Evolutionary conservation across 2,888 invertebrate species (phyloP), one percentile per base, ranked within the genome.

Genomic region (Incurvaria masculella): DNA sequence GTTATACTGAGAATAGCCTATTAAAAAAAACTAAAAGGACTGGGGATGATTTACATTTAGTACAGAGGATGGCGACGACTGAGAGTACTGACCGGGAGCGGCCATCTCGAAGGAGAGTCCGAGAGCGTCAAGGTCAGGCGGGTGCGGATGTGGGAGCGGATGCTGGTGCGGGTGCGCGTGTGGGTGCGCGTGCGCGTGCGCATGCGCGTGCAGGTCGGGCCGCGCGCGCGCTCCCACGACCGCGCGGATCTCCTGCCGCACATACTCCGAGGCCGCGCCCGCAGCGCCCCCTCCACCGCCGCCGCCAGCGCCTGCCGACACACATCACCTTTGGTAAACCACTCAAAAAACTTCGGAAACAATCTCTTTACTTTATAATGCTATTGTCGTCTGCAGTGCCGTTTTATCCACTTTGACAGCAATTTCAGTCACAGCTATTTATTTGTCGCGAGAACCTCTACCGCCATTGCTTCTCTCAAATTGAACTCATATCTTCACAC

Each of bases 201-300:
- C 56, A 47, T 55, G 59, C 83, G 80, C 60, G 58, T 72, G 76
- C 58, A 72, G 61, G 58, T 69, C 75, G 63, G 69, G 78, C 57
- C 64, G 79, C 56, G 80, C 78, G 61, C 94, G 84, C 47, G 91
- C 92, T 56, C 90, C 93, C 51, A 95, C 94, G 53, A 91, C 88
- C 44, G 93, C 92, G 58, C 94, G 83, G 61, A 96, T 78, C 73
- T 94, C 94, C 75, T 95, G 93, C 62, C 94, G 86, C 57, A 95
- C 94, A 73, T 89, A 94, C 75, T 94, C 94, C 45, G 93, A 91
- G 51, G 86, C 84, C 66, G 82, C 85, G 62, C 81, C 82, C 61
- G 79, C 81, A 55, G 55, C 60, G 21, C 50, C 59, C 17, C 54
- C 57, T 51, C 72, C 72, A 60, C 82, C 84, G 78, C 75, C 68